Base-by-base conservation (phyloP, 1,140 invertebrate genomes). In the Diorhabda carinulata region DNA sequence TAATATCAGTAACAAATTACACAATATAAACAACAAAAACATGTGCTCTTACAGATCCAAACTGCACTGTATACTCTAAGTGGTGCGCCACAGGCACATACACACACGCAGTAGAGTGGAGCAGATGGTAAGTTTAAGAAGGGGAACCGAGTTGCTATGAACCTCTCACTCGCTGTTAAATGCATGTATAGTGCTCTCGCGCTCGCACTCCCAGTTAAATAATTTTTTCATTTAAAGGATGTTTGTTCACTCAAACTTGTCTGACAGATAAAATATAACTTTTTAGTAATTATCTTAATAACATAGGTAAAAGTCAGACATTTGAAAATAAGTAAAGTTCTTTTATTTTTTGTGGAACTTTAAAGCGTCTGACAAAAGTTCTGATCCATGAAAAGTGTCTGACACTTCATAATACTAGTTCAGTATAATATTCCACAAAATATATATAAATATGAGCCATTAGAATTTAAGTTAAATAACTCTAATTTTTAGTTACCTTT, bases 11-110 rank as follows among this genome's bases (percentile, higher is more conserved):
- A 25, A 52, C 3, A 64, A 64, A 64, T 52, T 1, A 52, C 62
- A 64, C 62, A 44, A 52, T 56, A 40, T 64, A 52, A 64, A 56
- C 62, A 64, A 64, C 62, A 64, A 64, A 64, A 64, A 64, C 10
- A 64, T 45, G 62, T 64, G 44, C 2, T 64, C 62, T 64, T 4
- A 64, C 25, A 64, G 43, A 64, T 45, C n/a, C 25, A 44, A 61
- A 61, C 57, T 61, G n/a, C 6, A 61, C 60, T 61, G 41, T 25
- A 61, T 61, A 61, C 41, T 43, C 25, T 61, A 61, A 41, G 60
- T 52, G 44, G n/a, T 5, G 47, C 62, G 43, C 44, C 44, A 45
- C 45, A 5, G 44, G 8, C 62, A 56, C 44, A 44, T 64, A 64
- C 57, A 59, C 44, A 44, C 52, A 64, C 57, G 10, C 57, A 59